Percentiles rank a stretch among this genome's conserved stretches.
phyloP scores from a whole-genome alignment of 2,888 invertebrate genomes.

The Pyrrhia umbra region DNA sequence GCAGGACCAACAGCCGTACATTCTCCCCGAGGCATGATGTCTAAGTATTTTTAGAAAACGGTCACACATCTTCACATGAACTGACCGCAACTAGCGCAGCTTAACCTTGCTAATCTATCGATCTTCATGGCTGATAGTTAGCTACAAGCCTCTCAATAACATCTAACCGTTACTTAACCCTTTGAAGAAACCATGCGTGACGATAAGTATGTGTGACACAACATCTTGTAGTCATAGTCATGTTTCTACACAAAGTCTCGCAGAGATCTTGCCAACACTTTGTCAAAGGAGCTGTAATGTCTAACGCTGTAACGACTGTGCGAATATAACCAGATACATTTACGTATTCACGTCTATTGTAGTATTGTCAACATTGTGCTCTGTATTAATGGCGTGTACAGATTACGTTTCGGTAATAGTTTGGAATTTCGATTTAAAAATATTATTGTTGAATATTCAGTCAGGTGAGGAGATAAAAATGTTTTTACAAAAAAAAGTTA shows the following conservation, averaged over 20 bases:
- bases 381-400: slow-evolving; percentile 37
- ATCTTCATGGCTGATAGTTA: too few relatives aligned
- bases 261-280: slow-evolving; percentile 29
- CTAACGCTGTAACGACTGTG: slow-evolving; percentile 37
- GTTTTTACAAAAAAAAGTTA: too few relatives aligned
- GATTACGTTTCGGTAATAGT: not conserved
- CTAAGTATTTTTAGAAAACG: too few relatives aligned
- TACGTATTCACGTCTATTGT: slow-evolving; percentile 54
- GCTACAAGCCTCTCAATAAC: too few relatives aligned
- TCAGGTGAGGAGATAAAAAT: not conserved
- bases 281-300: slow-evolving; percentile 25
- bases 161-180: too few relatives aligned
- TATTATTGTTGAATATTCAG: not conserved
- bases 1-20: too few relatives aligned
- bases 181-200: not conserved
- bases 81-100: too few relatives aligned
- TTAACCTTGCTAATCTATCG: too few relatives aligned
- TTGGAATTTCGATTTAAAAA: not conserved
- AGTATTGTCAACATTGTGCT: slow-evolving; percentile 55
- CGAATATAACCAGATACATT: slow-evolving; percentile 34
- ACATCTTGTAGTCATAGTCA: not conserved
- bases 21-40: too few relatives aligned
- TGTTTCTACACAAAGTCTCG: not conserved
- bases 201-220: not conserved
- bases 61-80: too few relatives aligned